Conservation (phyloP, 2,113 vertebrate genomes). For the Notiomystis cincta region DNA sequence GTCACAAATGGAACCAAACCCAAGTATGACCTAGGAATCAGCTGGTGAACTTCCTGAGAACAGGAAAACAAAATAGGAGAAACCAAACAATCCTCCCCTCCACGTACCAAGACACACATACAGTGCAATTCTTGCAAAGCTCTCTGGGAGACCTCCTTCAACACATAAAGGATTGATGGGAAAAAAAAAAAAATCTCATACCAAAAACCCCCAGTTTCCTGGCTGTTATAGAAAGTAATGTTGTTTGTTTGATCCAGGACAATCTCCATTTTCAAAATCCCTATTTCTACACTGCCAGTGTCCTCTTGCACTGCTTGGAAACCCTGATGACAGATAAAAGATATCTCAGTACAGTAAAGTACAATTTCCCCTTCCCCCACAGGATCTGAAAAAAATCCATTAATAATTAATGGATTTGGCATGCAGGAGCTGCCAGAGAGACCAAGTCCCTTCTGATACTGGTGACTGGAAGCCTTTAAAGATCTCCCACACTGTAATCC, state of each 20-base stretch:
- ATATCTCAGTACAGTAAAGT: not conserved
- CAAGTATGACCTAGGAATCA: not conserved
- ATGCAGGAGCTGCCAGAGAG: not conserved
- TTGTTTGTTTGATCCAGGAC: not conserved
- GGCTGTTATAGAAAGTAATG: not conserved
- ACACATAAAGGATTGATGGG: not conserved
- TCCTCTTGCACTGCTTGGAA: not conserved
- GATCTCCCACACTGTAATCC: not conserved
- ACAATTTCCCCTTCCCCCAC: not conserved
- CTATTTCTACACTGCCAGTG: not conserved
- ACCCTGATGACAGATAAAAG: not conserved
- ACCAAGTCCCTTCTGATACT: not conserved
- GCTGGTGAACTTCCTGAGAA: not conserved
- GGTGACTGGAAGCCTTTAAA: not conserved
- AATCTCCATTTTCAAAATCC: not conserved
- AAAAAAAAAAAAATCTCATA: not conserved
- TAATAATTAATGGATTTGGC: not conserved
- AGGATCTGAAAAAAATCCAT: not conserved
- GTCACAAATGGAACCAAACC: slow-evolving; percentile 8
- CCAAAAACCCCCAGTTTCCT: not conserved
- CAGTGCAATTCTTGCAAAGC: not conserved
- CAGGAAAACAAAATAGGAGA: not conserved
- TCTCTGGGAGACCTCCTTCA: not conserved
- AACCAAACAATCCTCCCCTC: not conserved
- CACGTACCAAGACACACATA: not conserved